Base-by-base conservation (phyloP, 2,113 vertebrate species). In the Sphyrna mokarran region DNA sequence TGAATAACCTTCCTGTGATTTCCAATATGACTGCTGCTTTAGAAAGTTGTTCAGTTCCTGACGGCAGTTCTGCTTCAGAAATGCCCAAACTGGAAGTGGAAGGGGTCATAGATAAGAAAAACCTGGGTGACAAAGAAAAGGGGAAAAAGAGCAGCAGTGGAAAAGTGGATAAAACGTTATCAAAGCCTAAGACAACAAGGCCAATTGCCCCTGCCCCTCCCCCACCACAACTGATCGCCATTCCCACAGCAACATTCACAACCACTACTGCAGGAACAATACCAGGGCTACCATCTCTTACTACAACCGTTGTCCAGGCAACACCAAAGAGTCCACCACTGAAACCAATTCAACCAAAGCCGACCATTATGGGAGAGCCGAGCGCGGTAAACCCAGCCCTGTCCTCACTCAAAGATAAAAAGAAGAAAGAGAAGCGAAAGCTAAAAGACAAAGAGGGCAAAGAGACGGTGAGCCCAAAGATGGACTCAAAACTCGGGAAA, bases 51-150 rank as follows among this genome's bases (percentile, higher is more conserved):
- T 97, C 98, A 0, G 98, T 98, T 1, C 97, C 97, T 14, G 99
- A 99, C 33, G 97, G 98, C 91, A 98, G 96, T 96, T 97, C 98
- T 95, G 98, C 97, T 0, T 97, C 98, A 0, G 99, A 99, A 97
- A 99, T 99, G 99, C 99, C 99, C 0, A 99, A 99, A 96, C 96
- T 99, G 87, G 99, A 99, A 96, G 99, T 99, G 0, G 99, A 99
- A 96, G 99, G 99, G 78, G 96, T 98, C 96, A 98, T 99, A 5
- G 99, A 99, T 91, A 99, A 99, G 97, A 99, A 99, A 96, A 98
- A 96, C 95, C 91, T 97, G 22, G 96, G 97, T 66, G 98, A 98
- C 72, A 99, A 98, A 96, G 97, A 97, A 94, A 98, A 97, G 96
- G 97, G 97, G 96, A 98, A 98, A 96, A 99, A 99, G 97, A 98